Conservation (phyloP, 2,113 vertebrate species). For the Hystrix brachyura region DNA sequence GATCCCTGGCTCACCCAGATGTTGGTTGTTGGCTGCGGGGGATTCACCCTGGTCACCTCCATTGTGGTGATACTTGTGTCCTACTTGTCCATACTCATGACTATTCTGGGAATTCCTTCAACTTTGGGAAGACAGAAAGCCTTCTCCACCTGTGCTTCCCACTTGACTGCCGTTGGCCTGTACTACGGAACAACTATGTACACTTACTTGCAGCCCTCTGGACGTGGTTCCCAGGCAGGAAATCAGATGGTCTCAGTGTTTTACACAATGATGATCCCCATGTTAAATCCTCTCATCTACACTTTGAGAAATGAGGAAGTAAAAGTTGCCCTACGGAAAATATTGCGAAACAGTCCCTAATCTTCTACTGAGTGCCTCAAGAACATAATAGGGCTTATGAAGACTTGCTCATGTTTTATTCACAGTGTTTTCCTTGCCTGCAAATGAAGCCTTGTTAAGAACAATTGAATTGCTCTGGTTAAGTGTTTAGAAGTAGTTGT, state of each 20-base stretch:
- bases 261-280: slow-evolving; percentile 71
- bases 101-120: slow-evolving; percentile 66
- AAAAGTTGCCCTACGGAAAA: slow-evolving; percentile 67
- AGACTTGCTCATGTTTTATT: slow-evolving; percentile 22
- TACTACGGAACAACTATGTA: slow-evolving; percentile 74
- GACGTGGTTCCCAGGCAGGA: slow-evolving; percentile 8
- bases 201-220: slow-evolving; percentile 56
- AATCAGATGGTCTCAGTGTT: slow-evolving; percentile 75
- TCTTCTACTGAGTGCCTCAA: background rate
- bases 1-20: slow-evolving; percentile 69
- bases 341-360: background rate
- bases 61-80: slow-evolving; percentile 63
- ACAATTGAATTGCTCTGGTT: slow-evolving; percentile 46
- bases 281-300: slow-evolving; percentile 77
- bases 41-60: slow-evolving; percentile 59
- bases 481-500: slow-evolving; percentile 33
- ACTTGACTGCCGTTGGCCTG: slow-evolving; percentile 57
- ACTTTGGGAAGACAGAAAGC: slow-evolving; percentile 61
- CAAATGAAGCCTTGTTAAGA: slow-evolving; percentile 59
- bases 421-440: slow-evolving; percentile 12
- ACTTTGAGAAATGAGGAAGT: slow-evolving; percentile 79
- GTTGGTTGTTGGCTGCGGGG: slow-evolving; percentile 50
- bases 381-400: slow-evolving; percentile 4
- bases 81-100: slow-evolving; percentile 52
- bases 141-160: slow-evolving; percentile 70